These are phyloP conservation scores for Agonopterix subpropinquella DNA, from an alignment of 2,888 invertebrate species.

Conservation along the genomic window DNA sequence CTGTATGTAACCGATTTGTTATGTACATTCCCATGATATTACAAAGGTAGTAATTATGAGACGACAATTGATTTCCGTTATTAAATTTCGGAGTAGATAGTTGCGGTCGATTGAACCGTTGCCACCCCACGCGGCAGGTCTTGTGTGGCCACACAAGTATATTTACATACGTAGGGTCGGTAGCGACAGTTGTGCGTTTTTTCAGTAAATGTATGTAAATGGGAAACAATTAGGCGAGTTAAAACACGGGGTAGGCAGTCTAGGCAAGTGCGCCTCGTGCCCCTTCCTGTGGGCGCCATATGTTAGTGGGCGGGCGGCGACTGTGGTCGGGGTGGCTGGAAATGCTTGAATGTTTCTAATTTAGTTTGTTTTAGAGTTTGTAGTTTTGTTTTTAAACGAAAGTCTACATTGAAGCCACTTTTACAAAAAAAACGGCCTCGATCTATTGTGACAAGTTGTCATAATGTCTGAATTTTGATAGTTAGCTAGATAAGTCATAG, in stretches of 20 bases:
- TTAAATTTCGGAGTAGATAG: conserved; percentile 47
- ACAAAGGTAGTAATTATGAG: conserved; percentile 39
- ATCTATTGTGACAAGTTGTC: too few species aligned
- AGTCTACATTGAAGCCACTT: too few species aligned
- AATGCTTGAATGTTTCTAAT: background rate
- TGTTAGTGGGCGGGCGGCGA: conserved; percentile 58
- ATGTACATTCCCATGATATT: conserved; percentile 35
- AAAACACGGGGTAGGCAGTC: conserved; percentile 73
- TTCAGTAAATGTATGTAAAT: conserved; percentile 73
- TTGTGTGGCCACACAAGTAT: conserved; percentile 35
- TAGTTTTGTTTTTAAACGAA: too few species aligned
- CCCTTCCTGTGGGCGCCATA: conserved; percentile 61
- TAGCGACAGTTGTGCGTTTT: conserved; percentile 64
- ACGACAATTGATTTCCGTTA: conserved; percentile 63
- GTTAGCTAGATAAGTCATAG: too few species aligned
- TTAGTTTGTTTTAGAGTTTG: background rate
- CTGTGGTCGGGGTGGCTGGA: conserved; percentile 3
- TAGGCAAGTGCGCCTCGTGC: conserved; percentile 64
- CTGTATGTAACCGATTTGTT: conserved; percentile 6
- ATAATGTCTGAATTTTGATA: too few species aligned
- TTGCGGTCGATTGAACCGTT: conserved; percentile 35
- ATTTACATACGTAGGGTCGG: conserved; percentile 54
- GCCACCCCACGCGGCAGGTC: conserved; percentile 27
- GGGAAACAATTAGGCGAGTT: conserved; percentile 74
- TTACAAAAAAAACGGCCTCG: too few species aligned